Percentiles rank a stretch among this genome's conserved stretches.
phyloP scores from a whole-genome alignment of 2,888 invertebrate species.

The Catocala fraxini region DNA sequence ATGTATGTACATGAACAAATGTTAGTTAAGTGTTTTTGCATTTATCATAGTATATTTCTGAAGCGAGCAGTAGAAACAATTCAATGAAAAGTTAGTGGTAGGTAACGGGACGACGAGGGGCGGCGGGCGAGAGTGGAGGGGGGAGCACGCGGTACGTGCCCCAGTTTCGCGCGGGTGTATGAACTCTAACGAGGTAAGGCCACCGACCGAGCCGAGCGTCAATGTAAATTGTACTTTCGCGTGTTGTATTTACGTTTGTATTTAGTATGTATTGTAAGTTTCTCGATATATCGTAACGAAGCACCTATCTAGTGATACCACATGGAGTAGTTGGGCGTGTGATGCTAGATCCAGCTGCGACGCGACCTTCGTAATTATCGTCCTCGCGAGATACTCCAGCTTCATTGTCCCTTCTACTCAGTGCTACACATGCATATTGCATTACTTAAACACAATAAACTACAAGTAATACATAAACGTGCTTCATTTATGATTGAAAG shows the following conservation, averaged over 20 bases:
- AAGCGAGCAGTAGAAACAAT: conserved; percentile 73
- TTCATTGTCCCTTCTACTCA: conserved; percentile 19
- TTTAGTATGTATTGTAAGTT: conserved; percentile 53
- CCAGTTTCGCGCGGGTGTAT: conserved; percentile 87
- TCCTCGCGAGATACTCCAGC: conserved; percentile 62
- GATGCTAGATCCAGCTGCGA: conserved; percentile 83
- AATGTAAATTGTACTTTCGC: conserved; percentile 70
- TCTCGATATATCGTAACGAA: conserved; percentile 79
- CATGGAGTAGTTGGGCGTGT: conserved; percentile 77
- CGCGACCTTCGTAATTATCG: conserved; percentile 83
- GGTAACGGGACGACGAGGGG: conserved; percentile 75
- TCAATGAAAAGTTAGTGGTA: conserved; percentile 84
- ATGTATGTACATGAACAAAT: conserved; percentile 27
- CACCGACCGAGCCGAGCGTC: conserved; percentile 78
- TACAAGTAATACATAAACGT: not conserved
- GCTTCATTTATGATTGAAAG: no score
- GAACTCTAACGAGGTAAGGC: conserved; percentile 88
- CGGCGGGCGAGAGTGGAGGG: conserved; percentile 59
- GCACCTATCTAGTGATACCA: conserved; percentile 80
- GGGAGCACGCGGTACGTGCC: conserved; percentile 82
- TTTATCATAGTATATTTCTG: conserved; percentile 60
- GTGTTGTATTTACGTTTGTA: conserved; percentile 50
- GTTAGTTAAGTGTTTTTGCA: conserved; percentile 48
- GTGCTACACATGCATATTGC: not conserved
- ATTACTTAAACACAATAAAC: not conserved